Conservation (phyloP, 2,888 invertebrate species). For the Syrista parreyssii region DNA sequence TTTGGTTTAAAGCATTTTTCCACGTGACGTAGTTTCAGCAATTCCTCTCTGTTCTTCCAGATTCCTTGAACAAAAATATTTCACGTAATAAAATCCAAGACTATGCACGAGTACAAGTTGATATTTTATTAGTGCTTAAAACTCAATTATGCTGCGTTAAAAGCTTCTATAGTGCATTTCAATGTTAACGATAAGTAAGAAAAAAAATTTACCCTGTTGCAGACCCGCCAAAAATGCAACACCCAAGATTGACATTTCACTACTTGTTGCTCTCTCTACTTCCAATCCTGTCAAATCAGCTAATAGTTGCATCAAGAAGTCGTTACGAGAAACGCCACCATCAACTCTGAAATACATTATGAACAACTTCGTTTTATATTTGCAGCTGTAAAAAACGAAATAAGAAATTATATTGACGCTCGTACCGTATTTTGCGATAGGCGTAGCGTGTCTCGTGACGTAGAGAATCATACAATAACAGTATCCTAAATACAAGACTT, state of each 20-base stretch:
- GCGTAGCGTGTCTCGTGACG: conserved; percentile 75
- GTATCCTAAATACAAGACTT: conserved; percentile 84
- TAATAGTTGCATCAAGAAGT: conserved; percentile 90
- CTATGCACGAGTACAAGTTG: not conserved
- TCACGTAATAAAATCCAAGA: not conserved
- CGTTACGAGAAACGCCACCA: conserved; percentile 96
- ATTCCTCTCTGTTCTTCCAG: conserved; percentile 78
- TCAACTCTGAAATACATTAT: conserved; percentile 76
- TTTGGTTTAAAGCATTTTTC: conserved; percentile 73
- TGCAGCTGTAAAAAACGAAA: not conserved
- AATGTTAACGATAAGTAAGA: not conserved
- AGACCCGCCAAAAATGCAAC: conserved; percentile 88
- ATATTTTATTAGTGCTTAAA: not conserved
- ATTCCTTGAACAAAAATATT: conserved; percentile 69
- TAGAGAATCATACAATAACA: conserved; percentile 81
- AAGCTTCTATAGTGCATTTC: not conserved
- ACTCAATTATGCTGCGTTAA: not conserved
- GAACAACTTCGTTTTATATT: not conserved
- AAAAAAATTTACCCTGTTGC: conserved; percentile 71
- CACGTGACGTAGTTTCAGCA: conserved; percentile 71
- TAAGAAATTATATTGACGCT: not conserved
- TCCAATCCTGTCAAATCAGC: conserved; percentile 82
- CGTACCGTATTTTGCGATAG: conserved; percentile 73
- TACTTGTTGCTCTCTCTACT: conserved; percentile 79
- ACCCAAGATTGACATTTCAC: conserved; percentile 88